Percentiles rank a stretch among this genome's conserved stretches.
Evolutionary conservation across 2,113 vertebrate species (phyloP).

Genomic region (Xiphias gladius): DNA sequence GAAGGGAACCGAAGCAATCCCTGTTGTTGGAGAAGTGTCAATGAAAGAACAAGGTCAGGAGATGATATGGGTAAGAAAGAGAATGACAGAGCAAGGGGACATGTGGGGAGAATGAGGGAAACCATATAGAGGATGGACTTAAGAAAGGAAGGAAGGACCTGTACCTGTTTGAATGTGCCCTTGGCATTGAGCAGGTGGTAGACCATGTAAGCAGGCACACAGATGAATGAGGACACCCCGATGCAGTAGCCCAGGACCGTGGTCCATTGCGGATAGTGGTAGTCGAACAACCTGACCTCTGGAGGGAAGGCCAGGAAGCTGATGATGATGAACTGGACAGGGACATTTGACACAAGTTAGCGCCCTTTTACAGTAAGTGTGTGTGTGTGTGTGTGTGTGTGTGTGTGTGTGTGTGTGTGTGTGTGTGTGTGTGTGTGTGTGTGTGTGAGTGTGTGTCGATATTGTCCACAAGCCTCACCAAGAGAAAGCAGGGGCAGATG

Average conservation of each 20-base stretch:
- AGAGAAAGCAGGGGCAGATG: constrained; percentile 94
- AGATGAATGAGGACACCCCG: constrained; percentile 95
- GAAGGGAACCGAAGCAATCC: constrained; percentile 8
- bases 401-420: no score
- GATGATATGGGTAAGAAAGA: not conserved
- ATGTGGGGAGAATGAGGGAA: not conserved
- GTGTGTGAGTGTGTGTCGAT: constrained; percentile 7
- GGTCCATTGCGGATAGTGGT: constrained; percentile 93
- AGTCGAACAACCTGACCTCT: constrained; percentile 91
- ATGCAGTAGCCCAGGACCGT: constrained; percentile 94
- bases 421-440: no score
- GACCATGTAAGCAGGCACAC: constrained; percentile 92
- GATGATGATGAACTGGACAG: constrained; percentile 93
- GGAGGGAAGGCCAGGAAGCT: constrained; percentile 94
- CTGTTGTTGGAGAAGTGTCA: constrained; percentile 9
- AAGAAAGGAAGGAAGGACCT: not conserved
- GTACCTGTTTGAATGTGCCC: constrained; percentile 95
- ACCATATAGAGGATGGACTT: not conserved
- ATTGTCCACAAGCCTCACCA: constrained; percentile 86
- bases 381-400: no score
- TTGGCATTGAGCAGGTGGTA: constrained; percentile 90
- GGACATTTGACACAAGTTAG: no score
- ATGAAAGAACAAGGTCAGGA: not conserved
- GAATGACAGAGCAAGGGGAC: no score
- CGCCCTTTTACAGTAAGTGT: no score